Percentiles rank a stretch among this genome's conserved stretches.
Evolutionary conservation across 1,140 invertebrate genomes (phyloP).

Genomic region (Orussus abietinus): DNA sequence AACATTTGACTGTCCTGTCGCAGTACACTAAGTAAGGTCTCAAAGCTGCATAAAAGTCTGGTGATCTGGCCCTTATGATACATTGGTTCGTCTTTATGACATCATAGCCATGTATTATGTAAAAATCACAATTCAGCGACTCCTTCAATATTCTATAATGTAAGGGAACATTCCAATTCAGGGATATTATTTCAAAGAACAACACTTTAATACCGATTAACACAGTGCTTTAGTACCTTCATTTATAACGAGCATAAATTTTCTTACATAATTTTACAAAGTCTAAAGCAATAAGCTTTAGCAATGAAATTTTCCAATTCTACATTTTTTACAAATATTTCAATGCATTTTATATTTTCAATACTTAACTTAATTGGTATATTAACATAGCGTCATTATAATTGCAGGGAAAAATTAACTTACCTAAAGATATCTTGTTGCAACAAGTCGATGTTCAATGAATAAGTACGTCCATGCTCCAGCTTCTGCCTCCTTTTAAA

Average conservation of each 20-base stretch:
- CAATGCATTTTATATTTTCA: too few relatives aligned
- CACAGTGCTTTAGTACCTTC: too few relatives aligned
- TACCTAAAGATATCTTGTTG: conserved; percentile 44
- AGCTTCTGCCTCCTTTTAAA: conserved; percentile 31
- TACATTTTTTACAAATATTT: too few relatives aligned
- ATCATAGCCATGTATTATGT: conserved; percentile 46
- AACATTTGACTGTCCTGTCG: conserved; percentile 39
- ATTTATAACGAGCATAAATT: too few relatives aligned
- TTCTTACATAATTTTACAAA: too few relatives aligned
- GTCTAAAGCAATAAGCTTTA: too few relatives aligned
- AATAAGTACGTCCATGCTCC: conserved; percentile 29
- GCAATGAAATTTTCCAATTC: too few relatives aligned
- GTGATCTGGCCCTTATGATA: conserved; percentile 46
- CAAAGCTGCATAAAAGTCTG: conserved; percentile 44
- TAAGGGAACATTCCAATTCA: conserved; percentile 22
- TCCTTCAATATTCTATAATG: conserved; percentile 51
- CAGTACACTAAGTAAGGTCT: conserved; percentile 37
- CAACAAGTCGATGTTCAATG: conserved; percentile 29
- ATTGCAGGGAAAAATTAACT: too few relatives aligned
- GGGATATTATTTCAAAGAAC: too few relatives aligned
- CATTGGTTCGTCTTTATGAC: conserved; percentile 46
- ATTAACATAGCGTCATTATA: too few relatives aligned
- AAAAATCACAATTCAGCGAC: conserved; percentile 49
- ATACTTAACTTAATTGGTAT: too few relatives aligned
- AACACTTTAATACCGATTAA: too few relatives aligned